Base-by-base conservation (phyloP, 2,797 vertebrate genomes). In the Anguilla obscura region DNA sequence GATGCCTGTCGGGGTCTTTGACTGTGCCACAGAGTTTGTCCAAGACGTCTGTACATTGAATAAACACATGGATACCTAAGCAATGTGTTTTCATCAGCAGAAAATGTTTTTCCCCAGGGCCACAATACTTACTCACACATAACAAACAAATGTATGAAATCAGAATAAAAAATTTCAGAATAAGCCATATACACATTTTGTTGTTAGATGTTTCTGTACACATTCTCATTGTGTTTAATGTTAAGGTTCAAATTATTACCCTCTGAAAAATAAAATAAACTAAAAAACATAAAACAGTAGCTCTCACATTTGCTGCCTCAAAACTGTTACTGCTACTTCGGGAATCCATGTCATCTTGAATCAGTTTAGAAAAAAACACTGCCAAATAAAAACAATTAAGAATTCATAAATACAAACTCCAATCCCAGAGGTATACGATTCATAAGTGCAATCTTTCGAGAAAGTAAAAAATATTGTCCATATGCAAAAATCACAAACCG, bases 391-490 rank as follows among this genome's bases (percentile, higher is more conserved):
- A 21, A 48, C 76, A 80, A 80, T 80, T 24, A 48, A 45, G 76
- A 80, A 80, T 80, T 80, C 21, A 74, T 74, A 80, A 80, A 48
- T 80, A 24, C 76, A 48, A 80, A 80, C 33, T 80, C 76, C 76
- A 1, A 45, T 21, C 40, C 33, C 36, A 48, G 54, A 33, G 56
- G 16, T 60, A 36, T 3, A 58, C 33, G 63, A 85, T 18, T 85
- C 54, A 60, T 85, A 85, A 63, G 36, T 85, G 52, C 21, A 36
- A 85, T 85, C 54, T 12, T 58, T 56, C n/a, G n/a, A 84, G 83
- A 54, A 27, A 21, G 63, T 27, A 69, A 54, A 5, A 45, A 84
- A 5, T 21, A 84, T 56, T 56, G 76, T 48, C 21, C 76, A 45
- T 80, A 16, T 80, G 36, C 76, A 80, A 21, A 80, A 80, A 80